Evolutionary conservation across 2,113 vertebrate genomes (phyloP), one percentile per base, ranked within the genome.

Genomic region (Anseranas semipalmata): DNA sequence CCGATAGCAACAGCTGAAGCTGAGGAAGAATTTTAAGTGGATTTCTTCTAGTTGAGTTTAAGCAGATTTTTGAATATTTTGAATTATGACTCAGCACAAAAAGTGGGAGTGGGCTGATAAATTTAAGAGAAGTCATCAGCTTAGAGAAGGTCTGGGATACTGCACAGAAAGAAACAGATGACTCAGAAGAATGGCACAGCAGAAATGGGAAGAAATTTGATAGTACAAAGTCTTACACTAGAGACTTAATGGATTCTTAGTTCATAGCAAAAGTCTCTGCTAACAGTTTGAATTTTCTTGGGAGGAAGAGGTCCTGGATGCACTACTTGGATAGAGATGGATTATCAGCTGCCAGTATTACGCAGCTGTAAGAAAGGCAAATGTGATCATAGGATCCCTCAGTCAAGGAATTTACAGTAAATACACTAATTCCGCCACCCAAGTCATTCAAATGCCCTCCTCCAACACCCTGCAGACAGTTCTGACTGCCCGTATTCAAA

Each of bases 1-100:
- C 21, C 8, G 13, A 67, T 19, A 58, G 39, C 43, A 94, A 73
- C 58, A 79, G 79, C 2, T 71, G 76, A 89, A 89, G 63, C 55
- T 37, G 25, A 92, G 35, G 35, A 93, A 88, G 28, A 90, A 89
- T 68, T 85, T 1, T 19, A 82, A 86, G 32, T 28, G 1, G 22
- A 74, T 92, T 88, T 95, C n/a, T 88, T 83, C 2, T 39, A 39
- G 50, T 53, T 53, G 1, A 82, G 85, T 84, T 84, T 78, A 71
- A 96, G 80, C 80, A 93, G 72, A 81, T 84, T 92, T 95, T 80
- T 89, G 72, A 92, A 81, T 95, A 93, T 84, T 95, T 74, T 88
- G 55, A 66, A 84, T 92, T 89, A 90, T 92, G 91, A 97, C 46
- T 96, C 89, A 95, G 93, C 93, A 95, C 48, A 96, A 95, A 85